phyloP scores from a whole-genome alignment of 2,888 invertebrate species.

The Eilema caniola region DNA sequence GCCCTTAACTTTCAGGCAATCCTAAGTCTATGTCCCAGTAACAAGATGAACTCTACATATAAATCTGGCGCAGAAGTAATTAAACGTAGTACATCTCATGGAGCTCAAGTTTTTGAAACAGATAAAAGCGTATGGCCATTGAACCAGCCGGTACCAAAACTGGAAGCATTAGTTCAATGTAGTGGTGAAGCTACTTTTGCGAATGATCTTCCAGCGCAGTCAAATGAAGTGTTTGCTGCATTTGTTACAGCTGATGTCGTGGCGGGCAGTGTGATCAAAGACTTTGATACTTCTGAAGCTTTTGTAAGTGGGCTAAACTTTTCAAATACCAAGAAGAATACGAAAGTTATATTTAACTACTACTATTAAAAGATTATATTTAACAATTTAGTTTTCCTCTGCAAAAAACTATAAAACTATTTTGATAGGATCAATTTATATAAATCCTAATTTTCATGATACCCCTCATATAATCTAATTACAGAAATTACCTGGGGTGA shows the following conservation, averaged over 20 bases:
- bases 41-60: conserved; percentile 46
- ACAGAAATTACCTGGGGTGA: conserved; percentile 88
- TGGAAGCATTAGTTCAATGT: conserved; percentile 87
- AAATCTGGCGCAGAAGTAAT: conserved; percentile 50
- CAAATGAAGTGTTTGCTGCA: conserved; percentile 89
- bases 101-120: conserved; percentile 88
- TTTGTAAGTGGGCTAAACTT: conserved; percentile 77
- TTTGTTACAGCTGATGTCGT: conserved; percentile 86
- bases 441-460: too few relatives aligned
- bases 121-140: conserved; percentile 89
- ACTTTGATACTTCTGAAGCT: conserved; percentile 87
- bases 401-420: too few relatives aligned
- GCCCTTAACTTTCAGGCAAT: conserved; percentile 50
- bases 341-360: too few relatives aligned
- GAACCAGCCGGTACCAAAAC: conserved; percentile 89
- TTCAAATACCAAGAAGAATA: neutral
- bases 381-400: too few relatives aligned
- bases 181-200: conserved; percentile 90
- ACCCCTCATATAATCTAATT: conserved; percentile 37
- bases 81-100: conserved; percentile 76
- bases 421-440: too few relatives aligned
- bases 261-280: conserved; percentile 83
- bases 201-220: conserved; percentile 87
- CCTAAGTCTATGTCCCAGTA: conserved; percentile 56
- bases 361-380: too few relatives aligned